Evolutionary conservation across 1,140 invertebrate species (phyloP).

Genomic region (Drosophila paulistorum): DNA sequence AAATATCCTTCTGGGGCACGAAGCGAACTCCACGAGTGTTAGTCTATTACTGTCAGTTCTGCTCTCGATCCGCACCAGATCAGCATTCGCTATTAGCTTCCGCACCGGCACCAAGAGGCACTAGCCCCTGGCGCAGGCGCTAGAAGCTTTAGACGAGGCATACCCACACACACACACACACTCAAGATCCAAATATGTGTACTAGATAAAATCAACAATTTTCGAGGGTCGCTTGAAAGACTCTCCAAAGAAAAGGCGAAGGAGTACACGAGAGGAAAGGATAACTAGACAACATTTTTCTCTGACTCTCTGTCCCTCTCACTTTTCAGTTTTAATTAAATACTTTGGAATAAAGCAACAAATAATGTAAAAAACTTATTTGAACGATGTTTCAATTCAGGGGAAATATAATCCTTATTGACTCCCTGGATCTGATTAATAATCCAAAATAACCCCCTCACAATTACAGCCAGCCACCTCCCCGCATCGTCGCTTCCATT

Average conservation of each 20-base stretch:
- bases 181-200: not conserved
- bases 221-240: not conserved
- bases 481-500: not conserved
- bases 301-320: too few relatives aligned
- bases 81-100: constrained; percentile 14
- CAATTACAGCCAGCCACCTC: not conserved
- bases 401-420: constrained; percentile 10
- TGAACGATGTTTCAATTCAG: not conserved
- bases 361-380: not conserved
- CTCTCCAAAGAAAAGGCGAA: not conserved
- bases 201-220: not conserved
- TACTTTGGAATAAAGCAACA: not conserved
- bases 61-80: constrained; percentile 27
- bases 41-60: constrained; percentile 66
- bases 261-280: not conserved
- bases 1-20: constrained; percentile 60
- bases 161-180: constrained; percentile 1
- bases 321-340: not conserved
- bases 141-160: not conserved
- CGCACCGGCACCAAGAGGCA: not conserved
- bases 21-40: constrained; percentile 75
- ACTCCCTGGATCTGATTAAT: constrained; percentile 9
- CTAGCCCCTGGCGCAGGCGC: constrained; percentile 21
- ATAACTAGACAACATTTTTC: not conserved
- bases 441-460: not conserved